Evolutionary conservation across 2,113 vertebrate species (phyloP).

Genomic region (Hemiprocne comata): DNA sequence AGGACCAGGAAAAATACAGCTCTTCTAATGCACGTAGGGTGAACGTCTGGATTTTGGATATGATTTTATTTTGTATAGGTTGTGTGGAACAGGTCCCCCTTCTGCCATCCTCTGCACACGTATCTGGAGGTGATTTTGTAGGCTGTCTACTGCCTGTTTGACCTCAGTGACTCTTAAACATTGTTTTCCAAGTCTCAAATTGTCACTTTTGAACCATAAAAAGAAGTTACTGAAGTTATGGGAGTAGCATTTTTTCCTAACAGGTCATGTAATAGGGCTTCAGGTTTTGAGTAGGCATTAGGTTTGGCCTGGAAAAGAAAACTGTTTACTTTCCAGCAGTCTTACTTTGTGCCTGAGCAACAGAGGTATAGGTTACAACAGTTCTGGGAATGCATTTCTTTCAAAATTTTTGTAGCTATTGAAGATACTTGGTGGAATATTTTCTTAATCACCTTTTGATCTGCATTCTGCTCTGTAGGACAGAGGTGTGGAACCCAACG

Average conservation of each 20-base stretch:
- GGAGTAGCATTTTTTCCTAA: not conserved
- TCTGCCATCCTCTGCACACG: not conserved
- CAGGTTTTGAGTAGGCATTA: not conserved
- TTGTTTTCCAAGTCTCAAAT: not conserved
- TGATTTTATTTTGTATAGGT: not conserved
- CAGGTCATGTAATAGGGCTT: not conserved
- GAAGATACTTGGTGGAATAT: not conserved
- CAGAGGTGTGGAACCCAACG: not conserved
- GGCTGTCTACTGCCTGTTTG: not conserved
- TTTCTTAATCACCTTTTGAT: constrained; percentile 21
- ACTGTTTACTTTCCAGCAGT: not conserved
- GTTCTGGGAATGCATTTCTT: not conserved
- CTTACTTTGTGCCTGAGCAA: not conserved
- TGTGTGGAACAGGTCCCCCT: not conserved
- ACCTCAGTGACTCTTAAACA: not conserved
- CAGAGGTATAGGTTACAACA: not conserved
- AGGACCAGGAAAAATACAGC: not conserved
- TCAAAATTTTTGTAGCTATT: not conserved
- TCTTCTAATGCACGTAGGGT: not conserved
- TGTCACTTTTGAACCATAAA: not conserved
- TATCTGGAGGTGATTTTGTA: not conserved
- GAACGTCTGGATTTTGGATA: not conserved
- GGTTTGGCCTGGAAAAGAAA: not conserved
- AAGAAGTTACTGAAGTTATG: not conserved
- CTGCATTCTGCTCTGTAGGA: not conserved